Conservation (phyloP, 2,797 vertebrate genomes). For the Anabas testudineus region DNA sequence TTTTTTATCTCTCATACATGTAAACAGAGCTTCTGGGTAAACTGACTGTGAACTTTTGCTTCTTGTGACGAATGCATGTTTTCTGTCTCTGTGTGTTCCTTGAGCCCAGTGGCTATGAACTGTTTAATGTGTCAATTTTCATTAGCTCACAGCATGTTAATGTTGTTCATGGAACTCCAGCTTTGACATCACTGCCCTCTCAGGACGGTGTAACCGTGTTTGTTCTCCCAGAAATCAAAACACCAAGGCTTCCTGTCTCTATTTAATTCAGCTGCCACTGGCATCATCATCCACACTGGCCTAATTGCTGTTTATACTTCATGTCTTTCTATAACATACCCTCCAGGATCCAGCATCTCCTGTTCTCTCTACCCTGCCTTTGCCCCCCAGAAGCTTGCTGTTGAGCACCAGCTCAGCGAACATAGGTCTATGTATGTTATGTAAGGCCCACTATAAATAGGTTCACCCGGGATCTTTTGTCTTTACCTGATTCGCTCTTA, state of each 20-base stretch:
- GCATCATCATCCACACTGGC: slow-evolving; percentile 33
- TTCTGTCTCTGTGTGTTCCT: slow-evolving; percentile 18
- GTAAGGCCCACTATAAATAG: slow-evolving; percentile 90
- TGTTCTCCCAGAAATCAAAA: slow-evolving; percentile 53
- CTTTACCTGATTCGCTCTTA: slow-evolving; percentile 91
- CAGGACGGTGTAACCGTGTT: slow-evolving; percentile 46
- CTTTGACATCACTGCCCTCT: slow-evolving; percentile 68
- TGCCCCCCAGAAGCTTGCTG: slow-evolving; percentile 65
- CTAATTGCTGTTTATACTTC: slow-evolving; percentile 61
- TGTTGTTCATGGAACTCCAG: slow-evolving; percentile 56
- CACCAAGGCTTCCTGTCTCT: slow-evolving; percentile 34
- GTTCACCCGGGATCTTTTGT: slow-evolving; percentile 90
- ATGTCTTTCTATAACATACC: slow-evolving; percentile 48
- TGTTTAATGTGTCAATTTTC: slow-evolving; percentile 50
- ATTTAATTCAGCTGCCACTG: slow-evolving; percentile 44
- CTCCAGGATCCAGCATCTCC: slow-evolving; percentile 51
- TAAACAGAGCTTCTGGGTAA: slow-evolving; percentile 30
- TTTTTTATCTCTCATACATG: slow-evolving; percentile 44
- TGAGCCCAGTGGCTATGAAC: slow-evolving; percentile 35
- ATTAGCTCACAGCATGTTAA: slow-evolving; percentile 59
- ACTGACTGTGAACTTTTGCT: slow-evolving; percentile 29
- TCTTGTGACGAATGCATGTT: slow-evolving; percentile 40
- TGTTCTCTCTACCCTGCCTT: slow-evolving; percentile 50
- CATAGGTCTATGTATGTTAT: slow-evolving; percentile 87
- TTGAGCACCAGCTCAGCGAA: slow-evolving; percentile 77